Percentiles rank a stretch among this genome's conserved stretches.
phyloP scores from a whole-genome alignment of 2,888 invertebrate genomes.

The Drosophila siamana region DNA sequence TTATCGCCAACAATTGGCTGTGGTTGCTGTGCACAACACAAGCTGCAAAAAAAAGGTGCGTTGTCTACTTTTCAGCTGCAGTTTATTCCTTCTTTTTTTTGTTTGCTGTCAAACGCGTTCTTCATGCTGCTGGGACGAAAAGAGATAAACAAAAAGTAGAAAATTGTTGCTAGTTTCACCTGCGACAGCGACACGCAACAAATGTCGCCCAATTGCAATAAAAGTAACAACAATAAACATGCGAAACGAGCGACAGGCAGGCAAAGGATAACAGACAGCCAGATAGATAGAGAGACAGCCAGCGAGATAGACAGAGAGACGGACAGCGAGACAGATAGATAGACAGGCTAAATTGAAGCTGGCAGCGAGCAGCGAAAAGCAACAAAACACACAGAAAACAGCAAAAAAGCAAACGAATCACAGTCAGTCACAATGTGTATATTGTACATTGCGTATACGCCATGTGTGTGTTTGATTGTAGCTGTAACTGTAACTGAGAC shows the following conservation, averaged over 20 bases:
- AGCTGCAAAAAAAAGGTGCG: not conserved
- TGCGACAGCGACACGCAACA: slow-evolving; percentile 39
- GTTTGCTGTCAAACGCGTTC: not conserved
- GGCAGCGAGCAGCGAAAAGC: slow-evolving; percentile 39
- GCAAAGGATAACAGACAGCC: slow-evolving; percentile 10
- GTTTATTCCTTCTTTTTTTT: no score
- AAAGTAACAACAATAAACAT: slow-evolving; percentile 45
- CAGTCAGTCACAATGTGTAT: slow-evolving; percentile 22
- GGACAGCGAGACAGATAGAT: slow-evolving; percentile 3
- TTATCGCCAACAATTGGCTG: slow-evolving; percentile 4
- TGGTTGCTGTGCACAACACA: not conserved
- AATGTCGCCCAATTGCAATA: slow-evolving; percentile 53
- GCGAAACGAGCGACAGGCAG: slow-evolving; percentile 9
- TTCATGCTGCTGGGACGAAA: no score
- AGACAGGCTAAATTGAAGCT: slow-evolving; percentile 50
- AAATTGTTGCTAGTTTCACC: slow-evolving; percentile 30
- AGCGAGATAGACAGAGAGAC: not conserved
- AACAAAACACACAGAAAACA: not conserved
- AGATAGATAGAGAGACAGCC: slow-evolving; percentile 5
- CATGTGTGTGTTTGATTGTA: slow-evolving; percentile 28
- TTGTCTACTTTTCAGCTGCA: slow-evolving; percentile 28
- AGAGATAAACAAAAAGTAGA: not conserved
- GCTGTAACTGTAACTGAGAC: slow-evolving; percentile 3
- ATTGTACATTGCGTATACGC: slow-evolving; percentile 27
- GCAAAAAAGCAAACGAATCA: slow-evolving; percentile 27